Percentiles rank a stretch among this genome's conserved stretches.
phyloP scores from a whole-genome alignment of 2,797 vertebrate species.

The Melopsittacus undulatus region DNA sequence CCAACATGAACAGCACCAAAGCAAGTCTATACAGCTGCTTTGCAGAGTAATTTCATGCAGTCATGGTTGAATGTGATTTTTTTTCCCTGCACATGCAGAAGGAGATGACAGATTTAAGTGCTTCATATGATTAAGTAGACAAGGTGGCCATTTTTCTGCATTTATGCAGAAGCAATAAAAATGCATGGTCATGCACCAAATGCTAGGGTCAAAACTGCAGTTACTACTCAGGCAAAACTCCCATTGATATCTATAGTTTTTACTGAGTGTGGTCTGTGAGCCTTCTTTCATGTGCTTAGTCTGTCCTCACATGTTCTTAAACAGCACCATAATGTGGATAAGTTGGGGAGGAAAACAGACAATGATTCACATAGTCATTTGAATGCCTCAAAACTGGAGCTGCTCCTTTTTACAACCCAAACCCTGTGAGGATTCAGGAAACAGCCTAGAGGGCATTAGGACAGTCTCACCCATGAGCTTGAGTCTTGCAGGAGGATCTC shows the following conservation, averaged over 20 bases:
- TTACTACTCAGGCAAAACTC: constrained; percentile 8
- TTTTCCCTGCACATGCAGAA: not conserved
- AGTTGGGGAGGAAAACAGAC: not conserved
- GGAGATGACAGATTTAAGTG: constrained; percentile 45
- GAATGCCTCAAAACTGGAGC: not conserved
- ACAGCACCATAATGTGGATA: constrained; percentile 17
- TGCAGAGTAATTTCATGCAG: constrained; percentile 26
- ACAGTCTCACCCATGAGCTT: not conserved
- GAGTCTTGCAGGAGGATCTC: not conserved
- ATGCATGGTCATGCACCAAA: not conserved
- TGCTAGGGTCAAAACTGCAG: constrained; percentile 33
- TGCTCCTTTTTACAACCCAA: not conserved
- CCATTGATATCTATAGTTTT: not conserved
- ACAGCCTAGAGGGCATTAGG: not conserved
- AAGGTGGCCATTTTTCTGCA: constrained; percentile 45
- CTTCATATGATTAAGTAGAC: constrained; percentile 44
- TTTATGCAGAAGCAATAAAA: constrained; percentile 59
- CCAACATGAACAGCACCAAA: not conserved
- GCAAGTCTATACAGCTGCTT: not conserved
- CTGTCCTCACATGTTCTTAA: not conserved
- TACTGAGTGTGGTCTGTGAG: not conserved
- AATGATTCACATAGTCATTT: rapidly evolving
- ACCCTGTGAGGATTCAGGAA: not conserved
- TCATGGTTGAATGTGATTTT: not conserved
- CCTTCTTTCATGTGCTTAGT: not conserved